Evolutionary conservation across 2,113 vertebrate species (phyloP), one percentile per base, ranked within the genome.

Genomic region (Pseudopipra pipra): DNA sequence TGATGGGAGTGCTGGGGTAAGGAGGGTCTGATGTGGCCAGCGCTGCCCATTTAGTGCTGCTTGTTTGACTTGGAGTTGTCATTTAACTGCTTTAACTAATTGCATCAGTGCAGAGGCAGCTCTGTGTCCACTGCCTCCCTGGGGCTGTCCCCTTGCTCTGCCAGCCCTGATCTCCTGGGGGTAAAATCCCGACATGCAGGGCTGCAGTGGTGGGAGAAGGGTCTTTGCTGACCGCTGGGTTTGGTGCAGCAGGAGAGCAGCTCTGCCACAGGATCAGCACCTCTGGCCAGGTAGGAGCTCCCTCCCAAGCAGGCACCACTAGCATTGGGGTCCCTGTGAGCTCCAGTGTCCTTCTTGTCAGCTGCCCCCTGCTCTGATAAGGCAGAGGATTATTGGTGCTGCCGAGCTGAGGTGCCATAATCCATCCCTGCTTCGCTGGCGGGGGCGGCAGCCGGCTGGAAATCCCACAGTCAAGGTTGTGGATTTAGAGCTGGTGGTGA

Each of bases 31-130:
- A 14, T 0, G 0, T 7, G n/a, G 41, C 61, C 24, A 5, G 0
- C 2, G 0, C 25, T 2, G 2, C 39, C 21, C 13, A 0, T 54
- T 77, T 10, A 41, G 55, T 1, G 0, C 41, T 5, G 49, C 49
- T 51, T 13, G 5, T 25, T 51, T 52, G 72, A 4, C 51, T 66
- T 3, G 8, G 63, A 33, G 31, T 11, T 37, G 28, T 18, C 18
- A 2, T 28, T 93, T 82, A 35, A 28, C 20, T 31, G 73, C 27
- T 43, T 37, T 49, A 59, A 54, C 43, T 59, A 8, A 35, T 18
- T 35, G 44, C 49, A 2, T 22, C 28, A 2, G 2, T 9, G 88
- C 63, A 39, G 25, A 43, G 46, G 55, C 49, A 43, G 63, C 84
- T 70, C 73, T 4, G 61, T 2, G 6, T 43, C 35, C 2, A 5